These are phyloP conservation scores for Cranoglanis bouderius DNA, from an alignment of 2,113 vertebrate species.

Conservation along the genomic window DNA sequence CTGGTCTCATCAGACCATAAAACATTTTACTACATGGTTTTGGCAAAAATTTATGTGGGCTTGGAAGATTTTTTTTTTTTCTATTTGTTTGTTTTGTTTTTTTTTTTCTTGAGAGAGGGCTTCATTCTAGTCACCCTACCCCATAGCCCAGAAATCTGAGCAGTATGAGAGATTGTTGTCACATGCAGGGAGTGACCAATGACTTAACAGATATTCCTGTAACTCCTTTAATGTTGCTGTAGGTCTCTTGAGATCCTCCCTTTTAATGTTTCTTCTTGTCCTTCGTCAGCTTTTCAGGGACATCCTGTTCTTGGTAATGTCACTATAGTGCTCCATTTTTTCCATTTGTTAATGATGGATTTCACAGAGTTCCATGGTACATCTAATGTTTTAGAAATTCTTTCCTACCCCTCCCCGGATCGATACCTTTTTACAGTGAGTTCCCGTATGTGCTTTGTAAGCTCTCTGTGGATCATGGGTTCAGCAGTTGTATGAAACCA, in stretches of 20 bases:
- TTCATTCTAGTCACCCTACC: too few relatives aligned
- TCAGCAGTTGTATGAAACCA: background rate
- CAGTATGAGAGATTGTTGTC: background rate
- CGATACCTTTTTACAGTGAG: background rate
- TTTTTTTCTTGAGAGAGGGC: too few relatives aligned
- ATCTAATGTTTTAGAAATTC: background rate
- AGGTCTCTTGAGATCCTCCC: background rate
- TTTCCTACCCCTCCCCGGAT: background rate
- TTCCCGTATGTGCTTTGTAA: background rate
- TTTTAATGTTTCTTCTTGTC: background rate
- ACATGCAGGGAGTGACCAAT: too few relatives aligned
- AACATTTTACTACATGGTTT: too few relatives aligned
- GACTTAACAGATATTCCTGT: background rate
- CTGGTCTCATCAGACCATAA: too few relatives aligned
- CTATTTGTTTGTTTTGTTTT: too few relatives aligned
- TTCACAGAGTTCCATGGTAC: background rate
- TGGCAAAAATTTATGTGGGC: too few relatives aligned
- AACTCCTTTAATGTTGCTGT: background rate
- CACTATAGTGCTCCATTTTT: background rate
- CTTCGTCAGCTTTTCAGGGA: background rate
- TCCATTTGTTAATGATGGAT: background rate
- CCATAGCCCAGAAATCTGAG: background rate
- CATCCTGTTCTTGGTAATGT: background rate
- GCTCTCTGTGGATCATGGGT: background rate
- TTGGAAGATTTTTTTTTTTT: too few relatives aligned